Conservation (phyloP, 2,888 invertebrate species). For the Hedychridium roseum region DNA sequence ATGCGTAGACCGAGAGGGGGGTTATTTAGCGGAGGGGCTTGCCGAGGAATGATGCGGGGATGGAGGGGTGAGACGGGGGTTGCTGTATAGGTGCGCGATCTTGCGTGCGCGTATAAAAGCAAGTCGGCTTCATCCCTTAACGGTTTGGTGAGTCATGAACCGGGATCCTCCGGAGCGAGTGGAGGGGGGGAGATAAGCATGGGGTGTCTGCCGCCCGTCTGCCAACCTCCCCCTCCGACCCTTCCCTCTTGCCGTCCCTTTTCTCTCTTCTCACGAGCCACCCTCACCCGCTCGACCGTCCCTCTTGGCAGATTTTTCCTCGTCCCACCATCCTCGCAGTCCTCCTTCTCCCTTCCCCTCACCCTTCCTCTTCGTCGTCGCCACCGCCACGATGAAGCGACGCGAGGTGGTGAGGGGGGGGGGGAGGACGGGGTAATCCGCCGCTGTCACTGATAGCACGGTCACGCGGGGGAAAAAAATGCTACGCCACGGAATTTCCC, state of each 20-base stretch:
- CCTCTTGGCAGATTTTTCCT: conserved; percentile 13
- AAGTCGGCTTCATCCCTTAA: conserved; percentile 60
- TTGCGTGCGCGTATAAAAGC: conserved; percentile 40
- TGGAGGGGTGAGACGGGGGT: too few relatives aligned
- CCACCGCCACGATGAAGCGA: too few relatives aligned
- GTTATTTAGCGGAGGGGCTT: too few relatives aligned
- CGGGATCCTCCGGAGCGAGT: conserved; percentile 25
- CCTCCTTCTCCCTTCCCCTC: conserved; percentile 19
- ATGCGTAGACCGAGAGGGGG: too few relatives aligned
- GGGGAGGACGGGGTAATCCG: too few relatives aligned
- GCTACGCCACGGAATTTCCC: too few relatives aligned
- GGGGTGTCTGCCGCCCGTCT: conserved; percentile 62
- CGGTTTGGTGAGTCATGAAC: conserved; percentile 61
- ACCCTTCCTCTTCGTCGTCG: conserved; percentile 13
- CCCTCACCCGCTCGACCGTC: conserved; percentile 22
- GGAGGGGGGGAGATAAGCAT: conserved; percentile 51
- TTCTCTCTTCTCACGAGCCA: conserved; percentile 23
- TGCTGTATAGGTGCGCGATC: conserved; percentile 1
- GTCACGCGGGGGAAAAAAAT: too few relatives aligned
- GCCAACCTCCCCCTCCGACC: conserved; percentile 53
- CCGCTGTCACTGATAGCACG: too few relatives aligned
- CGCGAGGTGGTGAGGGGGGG: too few relatives aligned
- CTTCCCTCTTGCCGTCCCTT: conserved; percentile 30
- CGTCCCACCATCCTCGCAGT: conserved; percentile 9
- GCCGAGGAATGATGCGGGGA: too few relatives aligned